Evolutionary conservation across 2,113 vertebrate species (phyloP).

Genomic region (Erpornis zantholeuca): DNA sequence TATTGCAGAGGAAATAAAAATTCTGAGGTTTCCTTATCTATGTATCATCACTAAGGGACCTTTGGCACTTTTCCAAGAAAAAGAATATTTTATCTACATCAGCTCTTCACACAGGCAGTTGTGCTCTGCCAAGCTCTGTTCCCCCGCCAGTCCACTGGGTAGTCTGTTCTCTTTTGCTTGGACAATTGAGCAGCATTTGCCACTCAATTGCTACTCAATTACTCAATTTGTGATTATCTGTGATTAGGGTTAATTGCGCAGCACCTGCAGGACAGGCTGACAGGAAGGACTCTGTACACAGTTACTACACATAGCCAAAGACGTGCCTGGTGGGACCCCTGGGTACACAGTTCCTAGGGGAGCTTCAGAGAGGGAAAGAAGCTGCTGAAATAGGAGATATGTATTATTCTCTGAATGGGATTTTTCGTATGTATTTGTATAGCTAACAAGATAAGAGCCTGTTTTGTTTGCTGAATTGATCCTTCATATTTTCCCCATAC

Average conservation of each 20-base stretch:
- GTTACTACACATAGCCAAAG: background rate
- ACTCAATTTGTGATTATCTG: background rate
- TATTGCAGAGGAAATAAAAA: background rate
- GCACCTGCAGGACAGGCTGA: background rate
- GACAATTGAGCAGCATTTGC: slow-evolving; percentile 15
- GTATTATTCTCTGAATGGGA: background rate
- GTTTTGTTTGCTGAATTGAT: slow-evolving; percentile 25
- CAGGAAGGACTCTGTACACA: background rate
- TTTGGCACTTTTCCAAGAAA: background rate
- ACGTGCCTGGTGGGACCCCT: background rate
- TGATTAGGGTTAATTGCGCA: slow-evolving; percentile 9
- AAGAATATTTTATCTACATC: background rate
- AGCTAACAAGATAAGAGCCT: slow-evolving; percentile 32
- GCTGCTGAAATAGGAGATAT: background rate
- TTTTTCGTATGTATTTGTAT: background rate
- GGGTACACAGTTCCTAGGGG: background rate
- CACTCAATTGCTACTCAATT: background rate
- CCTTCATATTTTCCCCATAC: background rate
- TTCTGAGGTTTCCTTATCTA: background rate
- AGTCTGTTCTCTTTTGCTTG: background rate
- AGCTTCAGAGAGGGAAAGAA: background rate
- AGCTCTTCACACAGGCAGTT: background rate
- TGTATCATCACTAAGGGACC: background rate
- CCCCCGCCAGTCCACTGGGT: background rate
- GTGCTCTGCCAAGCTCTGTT: background rate